Conservation (phyloP, 2,113 vertebrate species). For the Rhizomys pruinosus region DNA sequence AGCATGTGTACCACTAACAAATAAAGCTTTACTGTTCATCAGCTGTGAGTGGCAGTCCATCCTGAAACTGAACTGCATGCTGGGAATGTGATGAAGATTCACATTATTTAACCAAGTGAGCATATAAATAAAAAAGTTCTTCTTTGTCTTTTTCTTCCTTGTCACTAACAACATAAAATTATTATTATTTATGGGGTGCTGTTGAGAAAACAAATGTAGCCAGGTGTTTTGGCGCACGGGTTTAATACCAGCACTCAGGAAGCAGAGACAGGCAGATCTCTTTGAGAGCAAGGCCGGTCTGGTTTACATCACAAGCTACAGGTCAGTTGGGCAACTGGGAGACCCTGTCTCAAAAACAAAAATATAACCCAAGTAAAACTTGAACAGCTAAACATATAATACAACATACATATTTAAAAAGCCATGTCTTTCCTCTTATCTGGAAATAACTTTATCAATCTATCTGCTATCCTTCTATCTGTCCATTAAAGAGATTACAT, state of each 20-base stretch:
- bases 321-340: too few species aligned
- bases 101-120: background rate
- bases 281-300: too few species aligned
- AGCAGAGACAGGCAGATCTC: too few species aligned
- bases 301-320: too few species aligned
- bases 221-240: too few species aligned
- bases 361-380: background rate
- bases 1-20: background rate
- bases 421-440: background rate
- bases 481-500: background rate
- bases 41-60: background rate
- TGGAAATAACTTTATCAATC: background rate
- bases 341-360: background rate
- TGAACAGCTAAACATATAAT: slow-evolving; percentile 4
- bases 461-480: background rate
- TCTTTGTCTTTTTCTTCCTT: background rate
- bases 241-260: too few species aligned
- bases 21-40: background rate
- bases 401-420: background rate
- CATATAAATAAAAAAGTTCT: background rate
- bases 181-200: background rate
- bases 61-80: background rate
- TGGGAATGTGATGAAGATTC: background rate
- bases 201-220: background rate
- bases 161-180: background rate